phyloP scores from a whole-genome alignment of 2,797 vertebrate species.

The Malurus splendens region DNA sequence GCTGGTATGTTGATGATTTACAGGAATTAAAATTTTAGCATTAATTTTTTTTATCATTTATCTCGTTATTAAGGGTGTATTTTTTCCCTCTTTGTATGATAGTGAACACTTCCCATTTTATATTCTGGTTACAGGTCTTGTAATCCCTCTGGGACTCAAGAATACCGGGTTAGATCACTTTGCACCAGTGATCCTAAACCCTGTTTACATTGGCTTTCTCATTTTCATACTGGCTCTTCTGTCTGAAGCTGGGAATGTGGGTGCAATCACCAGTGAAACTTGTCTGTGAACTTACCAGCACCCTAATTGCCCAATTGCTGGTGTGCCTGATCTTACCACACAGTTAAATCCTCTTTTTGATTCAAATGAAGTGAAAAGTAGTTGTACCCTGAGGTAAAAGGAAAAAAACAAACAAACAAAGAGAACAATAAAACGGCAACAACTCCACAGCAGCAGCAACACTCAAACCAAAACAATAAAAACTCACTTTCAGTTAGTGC shows the following conservation, averaged over 20 bases:
- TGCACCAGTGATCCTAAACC: neutral
- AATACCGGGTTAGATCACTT: neutral
- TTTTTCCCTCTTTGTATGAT: neutral
- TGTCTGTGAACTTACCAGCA: neutral
- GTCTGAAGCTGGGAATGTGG: neutral
- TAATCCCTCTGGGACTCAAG: neutral
- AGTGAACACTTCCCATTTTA: neutral
- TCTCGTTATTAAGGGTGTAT: neutral
- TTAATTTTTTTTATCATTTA: neutral
- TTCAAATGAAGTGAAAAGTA: neutral
- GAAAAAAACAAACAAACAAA: neutral
- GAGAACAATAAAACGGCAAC: neutral
- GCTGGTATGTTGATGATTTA: neutral
- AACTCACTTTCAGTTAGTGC: neutral
- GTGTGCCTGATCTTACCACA: neutral
- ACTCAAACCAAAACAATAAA: neutral
- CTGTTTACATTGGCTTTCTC: neutral
- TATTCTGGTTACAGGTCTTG: neutral
- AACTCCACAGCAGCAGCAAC: neutral
- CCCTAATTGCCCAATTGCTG: neutral
- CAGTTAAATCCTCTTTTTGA: neutral
- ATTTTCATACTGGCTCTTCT: neutral
- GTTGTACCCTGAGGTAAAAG: neutral
- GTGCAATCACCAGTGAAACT: neutral
- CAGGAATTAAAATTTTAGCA: neutral